These are phyloP conservation scores for Microvelia longipes DNA, from an alignment of 1,140 invertebrate species.

Conservation along the genomic window DNA sequence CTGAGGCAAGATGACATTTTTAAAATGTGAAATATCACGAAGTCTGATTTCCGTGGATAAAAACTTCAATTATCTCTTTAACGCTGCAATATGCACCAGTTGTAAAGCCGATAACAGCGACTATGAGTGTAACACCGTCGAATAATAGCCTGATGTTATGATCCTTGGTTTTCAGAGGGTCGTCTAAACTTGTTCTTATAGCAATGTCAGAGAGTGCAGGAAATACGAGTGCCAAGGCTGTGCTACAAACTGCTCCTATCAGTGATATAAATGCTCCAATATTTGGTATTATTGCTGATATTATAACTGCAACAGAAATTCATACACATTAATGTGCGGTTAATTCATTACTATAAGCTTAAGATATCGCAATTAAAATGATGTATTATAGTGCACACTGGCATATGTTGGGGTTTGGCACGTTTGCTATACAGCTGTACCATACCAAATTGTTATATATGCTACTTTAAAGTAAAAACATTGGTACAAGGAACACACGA, in stretches of 20 bases:
- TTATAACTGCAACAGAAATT: slow-evolving; percentile 37
- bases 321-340: background rate
- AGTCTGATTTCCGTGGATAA: no score
- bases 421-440: no score
- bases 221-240: slow-evolving; percentile 70
- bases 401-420: no score
- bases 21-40: no score
- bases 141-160: slow-evolving; percentile 5
- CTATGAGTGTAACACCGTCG: slow-evolving; percentile 25
- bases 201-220: slow-evolving; percentile 73
- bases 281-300: slow-evolving; percentile 67
- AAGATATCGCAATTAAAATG: no score
- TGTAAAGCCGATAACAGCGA: slow-evolving; percentile 63
- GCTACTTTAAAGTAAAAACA: no score
- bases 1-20: no score
- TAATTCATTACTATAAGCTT: background rate
- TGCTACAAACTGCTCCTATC: slow-evolving; percentile 75
- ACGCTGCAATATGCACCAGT: slow-evolving; percentile 70
- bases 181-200: slow-evolving; percentile 27
- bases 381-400: no score
- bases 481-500: no score
- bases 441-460: no score
- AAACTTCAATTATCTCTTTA: slow-evolving; percentile 39
- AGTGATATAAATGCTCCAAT: slow-evolving; percentile 77
- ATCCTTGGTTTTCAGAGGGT: slow-evolving; percentile 5